Evolutionary conservation across 2,113 vertebrate genomes (phyloP), one percentile per base, ranked within the genome.

Genomic region (Salvelinus fontinalis): DNA sequence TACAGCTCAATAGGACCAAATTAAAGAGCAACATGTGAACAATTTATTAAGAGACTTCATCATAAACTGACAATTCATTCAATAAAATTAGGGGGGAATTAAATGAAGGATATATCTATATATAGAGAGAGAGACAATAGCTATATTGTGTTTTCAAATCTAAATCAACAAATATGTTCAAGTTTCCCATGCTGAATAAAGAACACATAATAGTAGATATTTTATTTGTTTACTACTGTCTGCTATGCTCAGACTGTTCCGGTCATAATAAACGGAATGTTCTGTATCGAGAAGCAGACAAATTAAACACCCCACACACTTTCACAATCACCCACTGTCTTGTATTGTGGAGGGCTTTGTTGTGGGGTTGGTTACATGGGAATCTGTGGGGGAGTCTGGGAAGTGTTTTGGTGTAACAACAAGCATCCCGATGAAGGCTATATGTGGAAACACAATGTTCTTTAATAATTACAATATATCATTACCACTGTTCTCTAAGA

Each of bases 1-100:
- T 59, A 57, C n/a, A 9, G 18, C 70, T 20, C 84, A 86, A 86
- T 88, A 81, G 85, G 82, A 83, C 81, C 31, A 51, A 84, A 86
- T 92, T 83, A 89, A 77, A 81, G 5, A 44, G 66, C 77, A 74
- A 84, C 81, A 83, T 83, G 73, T 84, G 83, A 87, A 84, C 79
- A 75, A 89, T 85, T 75, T 54, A 51, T 75, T 54, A 51, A 62
- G 68, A 70, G 71, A 76, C 81, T 80, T 44, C 0, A 2, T 77
- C 2, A 20, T 77, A 81, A 83, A 80, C 29, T 59, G 22, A 71
- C 67, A 20, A 3, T 34, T 72, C 77, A 79, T 75, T 64, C 83
- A 87, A 87, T 83, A 78, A 85, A 79, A 60, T 48, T 16, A 81
- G 74, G 31, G 20, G 24, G 7, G 7, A 75, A 24, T 69, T 18